Evolutionary conservation across 2,888 invertebrate genomes (phyloP).

Genomic region (Atrina japonica): DNA sequence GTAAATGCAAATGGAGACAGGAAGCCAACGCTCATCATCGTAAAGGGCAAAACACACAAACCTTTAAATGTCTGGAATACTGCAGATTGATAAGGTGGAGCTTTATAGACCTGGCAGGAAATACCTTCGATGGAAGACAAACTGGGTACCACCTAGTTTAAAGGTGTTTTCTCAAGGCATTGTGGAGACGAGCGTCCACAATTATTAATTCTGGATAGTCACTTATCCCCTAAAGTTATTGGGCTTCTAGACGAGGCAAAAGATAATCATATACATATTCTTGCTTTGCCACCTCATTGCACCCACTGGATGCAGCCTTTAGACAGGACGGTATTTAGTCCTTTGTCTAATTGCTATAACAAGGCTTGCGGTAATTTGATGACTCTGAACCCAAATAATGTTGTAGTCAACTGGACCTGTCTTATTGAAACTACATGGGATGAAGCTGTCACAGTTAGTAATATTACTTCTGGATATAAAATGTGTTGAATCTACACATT

Average conservation of each 20-base stretch:
- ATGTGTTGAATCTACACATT: constrained; percentile 45
- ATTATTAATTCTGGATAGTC: constrained; percentile 24
- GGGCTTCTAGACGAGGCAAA: constrained; percentile 19
- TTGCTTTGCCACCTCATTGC: constrained; percentile 48
- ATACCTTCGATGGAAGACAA: constrained; percentile 38
- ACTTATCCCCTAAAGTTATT: constrained; percentile 21
- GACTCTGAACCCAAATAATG: constrained; percentile 26
- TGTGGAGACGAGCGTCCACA: constrained; percentile 21
- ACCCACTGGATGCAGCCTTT: constrained; percentile 46
- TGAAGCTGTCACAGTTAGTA: constrained; percentile 29
- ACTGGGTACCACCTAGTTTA: constrained; percentile 17
- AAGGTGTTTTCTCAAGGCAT: constrained; percentile 12
- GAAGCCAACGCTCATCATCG: constrained; percentile 20
- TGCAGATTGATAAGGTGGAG: constrained; percentile 5
- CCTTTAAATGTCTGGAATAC: no score
- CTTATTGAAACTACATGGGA: constrained; percentile 40
- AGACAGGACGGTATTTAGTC: constrained; percentile 46
- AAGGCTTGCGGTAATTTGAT: constrained; percentile 38
- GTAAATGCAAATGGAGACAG: constrained; percentile 3
- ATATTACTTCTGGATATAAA: constrained; percentile 44
- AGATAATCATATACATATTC: constrained; percentile 32
- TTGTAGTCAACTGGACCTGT: constrained; percentile 38
- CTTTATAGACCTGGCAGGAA: constrained; percentile 26
- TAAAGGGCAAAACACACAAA: constrained; percentile 30
- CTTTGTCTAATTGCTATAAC: constrained; percentile 44